Evolutionary conservation across 1,140 invertebrate species (phyloP).

Genomic region (Drosophila serrata): DNA sequence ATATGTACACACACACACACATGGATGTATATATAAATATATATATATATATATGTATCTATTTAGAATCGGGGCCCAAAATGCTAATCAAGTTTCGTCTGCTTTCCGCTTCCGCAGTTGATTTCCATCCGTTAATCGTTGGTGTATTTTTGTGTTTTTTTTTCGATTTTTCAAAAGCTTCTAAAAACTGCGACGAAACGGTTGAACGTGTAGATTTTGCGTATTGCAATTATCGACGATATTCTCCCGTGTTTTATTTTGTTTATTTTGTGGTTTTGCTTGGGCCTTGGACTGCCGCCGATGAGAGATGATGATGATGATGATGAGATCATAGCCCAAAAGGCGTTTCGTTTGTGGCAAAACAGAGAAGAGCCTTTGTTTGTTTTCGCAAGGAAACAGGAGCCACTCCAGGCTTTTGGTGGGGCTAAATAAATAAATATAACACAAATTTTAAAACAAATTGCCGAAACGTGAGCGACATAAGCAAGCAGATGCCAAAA

Average conservation of each 20-base stretch:
- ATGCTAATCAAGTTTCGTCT: slow-evolving; percentile 53
- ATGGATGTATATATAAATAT: background rate
- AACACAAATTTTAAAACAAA: slow-evolving; percentile 33
- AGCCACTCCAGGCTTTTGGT: background rate
- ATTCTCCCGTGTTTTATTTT: slow-evolving; percentile 24
- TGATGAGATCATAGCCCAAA: slow-evolving; percentile 42
- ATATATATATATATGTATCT: slow-evolving; percentile 1
- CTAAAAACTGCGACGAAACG: background rate
- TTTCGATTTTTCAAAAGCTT: background rate
- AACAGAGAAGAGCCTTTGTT: slow-evolving; percentile 17
- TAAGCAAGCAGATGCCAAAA: background rate
- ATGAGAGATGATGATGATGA: background rate
- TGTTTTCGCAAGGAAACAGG: slow-evolving; percentile 15
- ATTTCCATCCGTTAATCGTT: slow-evolving; percentile 47
- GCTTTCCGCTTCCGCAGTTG: slow-evolving; percentile 48
- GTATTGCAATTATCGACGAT: slow-evolving; percentile 35
- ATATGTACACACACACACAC: background rate
- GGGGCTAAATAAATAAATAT: slow-evolving; percentile 17
- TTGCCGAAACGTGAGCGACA: slow-evolving; percentile 27
- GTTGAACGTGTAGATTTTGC: slow-evolving; percentile 37
- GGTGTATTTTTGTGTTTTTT: slow-evolving; percentile 2
- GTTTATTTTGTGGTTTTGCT: slow-evolving; percentile 37
- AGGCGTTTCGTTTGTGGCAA: slow-evolving; percentile 9
- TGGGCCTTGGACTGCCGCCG: slow-evolving; percentile 19
- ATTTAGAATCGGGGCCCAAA: slow-evolving; percentile 23